Conservation (phyloP, 2,113 vertebrate species). For the Bagarius yarrelli region DNA sequence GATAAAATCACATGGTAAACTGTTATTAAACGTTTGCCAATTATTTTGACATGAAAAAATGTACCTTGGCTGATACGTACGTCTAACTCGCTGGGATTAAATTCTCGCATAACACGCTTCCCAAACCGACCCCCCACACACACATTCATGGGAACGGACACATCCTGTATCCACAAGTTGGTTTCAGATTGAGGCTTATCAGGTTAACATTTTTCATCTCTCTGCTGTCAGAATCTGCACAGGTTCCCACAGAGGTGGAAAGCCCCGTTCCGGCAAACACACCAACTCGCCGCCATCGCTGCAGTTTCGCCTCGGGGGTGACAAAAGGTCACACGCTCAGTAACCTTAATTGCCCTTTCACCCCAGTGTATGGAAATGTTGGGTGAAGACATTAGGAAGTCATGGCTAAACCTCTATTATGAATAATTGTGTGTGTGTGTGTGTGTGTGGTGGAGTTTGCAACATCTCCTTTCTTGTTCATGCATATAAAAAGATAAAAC, state of each 20-base stretch:
- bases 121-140: neutral
- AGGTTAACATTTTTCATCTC: constrained; percentile 33
- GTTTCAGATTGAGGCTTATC: constrained; percentile 27
- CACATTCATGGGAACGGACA: constrained; percentile 22
- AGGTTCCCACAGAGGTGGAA: constrained; percentile 36
- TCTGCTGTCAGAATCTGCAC: constrained; percentile 18
- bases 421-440: neutral
- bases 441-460: neutral
- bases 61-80: neutral
- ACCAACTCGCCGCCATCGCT: neutral
- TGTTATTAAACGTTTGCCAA: neutral
- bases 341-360: constrained; percentile 37
- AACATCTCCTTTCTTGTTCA: neutral
- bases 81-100: neutral
- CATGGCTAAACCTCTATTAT: neutral
- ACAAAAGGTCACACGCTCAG: constrained; percentile 21
- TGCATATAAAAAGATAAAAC: neutral
- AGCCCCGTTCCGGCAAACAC: neutral
- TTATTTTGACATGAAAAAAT: neutral
- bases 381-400: neutral
- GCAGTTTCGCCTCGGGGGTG: constrained; percentile 22
- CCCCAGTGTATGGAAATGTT: neutral
- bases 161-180: constrained; percentile 27
- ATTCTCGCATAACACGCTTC: constrained; percentile 5
- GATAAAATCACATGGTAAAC: neutral